A percentile compares a stretch with the other conserved stretches of the same genome.
Conservation (phyloP, 2,888 invertebrate species). For the Lasioglossum malachurum region DNA sequence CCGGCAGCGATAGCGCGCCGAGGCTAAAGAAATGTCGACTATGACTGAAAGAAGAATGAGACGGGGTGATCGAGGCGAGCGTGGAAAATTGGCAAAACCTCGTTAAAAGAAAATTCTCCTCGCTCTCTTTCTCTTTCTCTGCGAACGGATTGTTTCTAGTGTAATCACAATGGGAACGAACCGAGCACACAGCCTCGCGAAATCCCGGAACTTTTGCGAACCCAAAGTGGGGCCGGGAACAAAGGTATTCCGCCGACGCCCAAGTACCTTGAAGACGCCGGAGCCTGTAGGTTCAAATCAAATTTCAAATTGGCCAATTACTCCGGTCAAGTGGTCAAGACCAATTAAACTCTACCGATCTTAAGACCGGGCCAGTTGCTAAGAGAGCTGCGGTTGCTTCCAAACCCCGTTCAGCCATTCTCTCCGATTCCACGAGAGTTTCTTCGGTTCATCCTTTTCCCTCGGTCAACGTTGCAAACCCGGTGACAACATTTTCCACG, state of each 20-base stretch:
- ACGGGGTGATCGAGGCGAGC: neutral
- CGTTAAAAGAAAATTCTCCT: neutral
- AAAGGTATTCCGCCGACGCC: constrained; percentile 55
- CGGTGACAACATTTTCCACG: neutral
- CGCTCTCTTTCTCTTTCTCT: neutral
- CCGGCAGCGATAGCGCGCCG: neutral
- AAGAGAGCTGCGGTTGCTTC: constrained; percentile 43
- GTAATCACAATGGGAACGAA: constrained; percentile 11
- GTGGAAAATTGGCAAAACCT: neutral
- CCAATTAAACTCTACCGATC: constrained; percentile 74
- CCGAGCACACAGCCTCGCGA: neutral
- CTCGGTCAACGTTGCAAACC: neutral
- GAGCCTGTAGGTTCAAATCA: constrained; percentile 22
- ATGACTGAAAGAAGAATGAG: neutral
- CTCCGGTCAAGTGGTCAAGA: constrained; percentile 75
- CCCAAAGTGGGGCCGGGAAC: constrained; percentile 24
- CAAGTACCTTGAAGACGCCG: constrained; percentile 46
- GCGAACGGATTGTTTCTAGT: neutral
- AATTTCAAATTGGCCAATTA: constrained; percentile 71
- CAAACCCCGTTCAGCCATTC: constrained; percentile 48
- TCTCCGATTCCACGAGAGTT: constrained; percentile 55
- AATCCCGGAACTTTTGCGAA: constrained; percentile 32
- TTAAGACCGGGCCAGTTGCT: constrained; percentile 36
- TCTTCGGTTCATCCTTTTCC: constrained; percentile 36
- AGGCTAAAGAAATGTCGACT: neutral